Conservation (phyloP, 2,888 invertebrate species). For the Campaea margaritaria region DNA sequence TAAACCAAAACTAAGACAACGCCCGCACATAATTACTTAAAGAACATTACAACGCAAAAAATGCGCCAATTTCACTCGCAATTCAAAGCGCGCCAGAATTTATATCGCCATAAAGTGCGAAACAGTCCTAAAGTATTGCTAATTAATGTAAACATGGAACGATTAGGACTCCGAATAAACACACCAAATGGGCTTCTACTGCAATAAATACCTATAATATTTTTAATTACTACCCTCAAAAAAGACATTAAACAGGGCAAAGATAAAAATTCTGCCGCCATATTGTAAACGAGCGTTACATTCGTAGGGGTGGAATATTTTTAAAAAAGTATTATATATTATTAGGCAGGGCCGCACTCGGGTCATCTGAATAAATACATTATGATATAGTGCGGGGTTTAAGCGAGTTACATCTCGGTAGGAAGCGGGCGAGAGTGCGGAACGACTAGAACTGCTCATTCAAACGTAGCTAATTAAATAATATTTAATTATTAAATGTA, state of each 20-base stretch:
- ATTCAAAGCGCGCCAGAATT: conserved; percentile 66
- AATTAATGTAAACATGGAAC: conserved; percentile 84
- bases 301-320: conserved; percentile 52
- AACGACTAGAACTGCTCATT: conserved; percentile 18
- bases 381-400: conserved; percentile 81
- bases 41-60: conserved; percentile 42
- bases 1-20: conserved; percentile 39
- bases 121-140: conserved; percentile 81
- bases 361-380: conserved; percentile 84
- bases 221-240: conserved; percentile 79
- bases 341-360: conserved; percentile 74
- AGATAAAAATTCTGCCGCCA: conserved; percentile 74
- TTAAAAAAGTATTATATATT: conserved; percentile 71
- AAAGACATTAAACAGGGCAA: conserved; percentile 79
- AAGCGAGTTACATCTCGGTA: conserved; percentile 64
- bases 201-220: conserved; percentile 84
- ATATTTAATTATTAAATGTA: too few species aligned
- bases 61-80: conserved; percentile 42
- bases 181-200: conserved; percentile 71
- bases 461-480: too few species aligned
- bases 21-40: conserved; percentile 38
- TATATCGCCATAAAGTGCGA: conserved; percentile 78
- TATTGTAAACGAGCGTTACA: conserved; percentile 79
- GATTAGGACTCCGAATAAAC: conserved; percentile 81
- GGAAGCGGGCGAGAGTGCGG: conserved; percentile 49